A percentile compares a stretch with the other conserved stretches of the same genome.
phyloP scores from a whole-genome alignment of 2,797 vertebrate species.

The Hipposideros larvatus region DNA sequence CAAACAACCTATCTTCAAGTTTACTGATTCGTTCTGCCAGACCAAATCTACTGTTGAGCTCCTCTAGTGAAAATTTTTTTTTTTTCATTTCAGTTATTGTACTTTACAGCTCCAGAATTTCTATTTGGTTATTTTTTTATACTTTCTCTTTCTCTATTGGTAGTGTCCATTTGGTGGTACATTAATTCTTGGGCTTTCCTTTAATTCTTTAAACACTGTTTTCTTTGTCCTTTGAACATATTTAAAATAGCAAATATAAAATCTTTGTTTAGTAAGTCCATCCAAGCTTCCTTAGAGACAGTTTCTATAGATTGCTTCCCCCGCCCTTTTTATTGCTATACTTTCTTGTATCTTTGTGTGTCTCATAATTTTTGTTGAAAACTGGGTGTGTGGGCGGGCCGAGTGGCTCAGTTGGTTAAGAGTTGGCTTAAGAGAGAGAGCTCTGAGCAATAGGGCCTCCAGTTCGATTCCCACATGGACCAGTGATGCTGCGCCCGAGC shows the following conservation, averaged over 20 bases:
- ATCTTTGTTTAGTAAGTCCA: background rate
- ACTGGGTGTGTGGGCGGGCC: background rate
- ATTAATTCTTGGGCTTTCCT: background rate
- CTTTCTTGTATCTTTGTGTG: background rate
- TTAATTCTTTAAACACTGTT: constrained; percentile 6
- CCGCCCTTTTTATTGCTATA: background rate
- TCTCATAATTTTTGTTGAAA: background rate
- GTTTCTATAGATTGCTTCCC: background rate
- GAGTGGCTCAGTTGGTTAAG: too few species aligned
- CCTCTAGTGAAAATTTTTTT: background rate
- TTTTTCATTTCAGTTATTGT: constrained; percentile 5
- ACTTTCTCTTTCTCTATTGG: background rate
- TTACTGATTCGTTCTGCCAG: background rate
- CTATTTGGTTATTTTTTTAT: background rate
- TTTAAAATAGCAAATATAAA: background rate
- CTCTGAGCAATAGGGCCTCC: too few species aligned
- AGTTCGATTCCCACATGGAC: too few species aligned
- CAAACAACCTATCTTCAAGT: background rate
- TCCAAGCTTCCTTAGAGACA: background rate
- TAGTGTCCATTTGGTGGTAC: background rate
- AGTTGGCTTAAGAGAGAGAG: too few species aligned
- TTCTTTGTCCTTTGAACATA: background rate
- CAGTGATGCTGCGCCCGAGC: too few species aligned
- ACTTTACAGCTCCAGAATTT: background rate
- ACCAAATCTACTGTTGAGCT: background rate